phyloP scores from a whole-genome alignment of 2,797 vertebrate genomes.

The Monodelphis domestica region DNA sequence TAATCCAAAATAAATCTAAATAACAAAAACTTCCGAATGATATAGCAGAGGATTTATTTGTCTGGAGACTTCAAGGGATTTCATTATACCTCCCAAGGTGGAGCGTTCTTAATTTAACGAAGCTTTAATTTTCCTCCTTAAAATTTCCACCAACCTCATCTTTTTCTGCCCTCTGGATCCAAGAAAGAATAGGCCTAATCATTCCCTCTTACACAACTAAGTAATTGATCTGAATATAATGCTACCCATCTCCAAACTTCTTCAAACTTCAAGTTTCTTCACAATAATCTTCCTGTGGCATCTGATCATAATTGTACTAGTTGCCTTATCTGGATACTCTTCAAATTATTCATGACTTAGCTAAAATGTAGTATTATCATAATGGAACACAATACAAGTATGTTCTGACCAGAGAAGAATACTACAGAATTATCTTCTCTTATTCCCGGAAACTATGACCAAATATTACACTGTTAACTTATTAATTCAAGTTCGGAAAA shows the following conservation, averaged over 20 bases:
- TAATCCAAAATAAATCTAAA: neutral
- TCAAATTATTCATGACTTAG: neutral
- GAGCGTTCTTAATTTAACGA: neutral
- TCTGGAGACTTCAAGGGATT: neutral
- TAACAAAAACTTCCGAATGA: neutral
- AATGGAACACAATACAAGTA: neutral
- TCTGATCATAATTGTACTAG: no score
- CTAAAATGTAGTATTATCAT: neutral
- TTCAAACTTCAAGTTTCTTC: no score
- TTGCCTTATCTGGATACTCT: neutral
- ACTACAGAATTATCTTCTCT: neutral
- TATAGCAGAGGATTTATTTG: neutral
- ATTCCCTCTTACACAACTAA: no score
- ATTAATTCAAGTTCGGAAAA: neutral
- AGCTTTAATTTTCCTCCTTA: neutral
- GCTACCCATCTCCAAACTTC: no score
- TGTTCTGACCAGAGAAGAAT: neutral
- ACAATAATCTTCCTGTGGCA: no score
- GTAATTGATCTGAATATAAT: no score
- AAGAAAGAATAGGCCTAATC: no score
- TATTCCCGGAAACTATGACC: neutral
- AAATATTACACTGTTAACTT: neutral
- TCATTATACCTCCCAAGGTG: neutral
- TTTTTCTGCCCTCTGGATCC: neutral
- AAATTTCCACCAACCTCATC: no score